Evolutionary conservation across 2,113 vertebrate species (phyloP), one percentile per base, ranked within the genome.

Genomic region (Corvus hawaiiensis): DNA sequence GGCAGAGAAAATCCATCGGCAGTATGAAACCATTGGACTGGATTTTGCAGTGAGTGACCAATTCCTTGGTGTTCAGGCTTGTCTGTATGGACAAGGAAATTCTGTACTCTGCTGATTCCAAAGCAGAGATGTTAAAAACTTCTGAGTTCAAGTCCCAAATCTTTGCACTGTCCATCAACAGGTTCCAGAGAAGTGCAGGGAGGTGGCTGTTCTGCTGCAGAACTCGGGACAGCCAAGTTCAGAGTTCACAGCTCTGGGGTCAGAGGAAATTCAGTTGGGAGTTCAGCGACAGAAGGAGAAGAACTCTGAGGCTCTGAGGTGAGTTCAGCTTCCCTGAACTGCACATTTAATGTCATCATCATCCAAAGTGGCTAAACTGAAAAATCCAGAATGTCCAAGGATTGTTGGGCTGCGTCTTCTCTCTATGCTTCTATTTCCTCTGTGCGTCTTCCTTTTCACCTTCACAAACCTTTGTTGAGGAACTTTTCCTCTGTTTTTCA

Each of bases 1-100:
- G 13, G 99, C 99, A 58, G 99, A 99, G 97, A 99, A 99, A 97
- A 98, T 99, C 95, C 99, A 99, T 94, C 98, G 99, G 15, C 99
- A 99, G 43, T 99, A 99, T 82, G 99, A 99, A 97, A 99, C 99
- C 59, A 99, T 99, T 48, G 99, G 99, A 66, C 93, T 99, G 86
- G 98, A 99, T 96, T 99, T 99, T 91, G 95, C 98, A 58, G 99
- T 99, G 98, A 99, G 99, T 79, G 83, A 83, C 26, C 28, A 16
- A 7, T 54, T 63, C 48, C 35, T 81, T 51, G 24, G 23, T 27
- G 13, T 51, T 77, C 11, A 11, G 33, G 3, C 16, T 58, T 69
- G 20, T 35, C 18, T 41, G 1, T 39, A 18, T 30, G 35, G 33
- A 52, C 22, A 37, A 63, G 33, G 44, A 49, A 37, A 9, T 66